phyloP scores from a whole-genome alignment of 53 echinoderm and acorn worm genomes.

The Henricia sp. region DNA sequence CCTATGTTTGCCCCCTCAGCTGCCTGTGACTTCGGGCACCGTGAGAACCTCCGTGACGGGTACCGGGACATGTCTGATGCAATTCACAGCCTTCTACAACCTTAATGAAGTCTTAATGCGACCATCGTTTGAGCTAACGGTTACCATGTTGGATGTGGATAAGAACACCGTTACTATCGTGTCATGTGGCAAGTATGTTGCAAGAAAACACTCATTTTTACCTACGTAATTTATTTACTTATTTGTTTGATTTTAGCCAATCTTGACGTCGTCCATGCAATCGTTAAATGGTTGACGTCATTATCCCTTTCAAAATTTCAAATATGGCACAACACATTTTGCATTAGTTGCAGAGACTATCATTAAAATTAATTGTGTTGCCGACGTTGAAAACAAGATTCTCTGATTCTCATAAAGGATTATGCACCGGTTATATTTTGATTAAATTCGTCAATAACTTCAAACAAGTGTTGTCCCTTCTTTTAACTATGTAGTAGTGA shows the following conservation, averaged over 20 bases:
- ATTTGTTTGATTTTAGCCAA: neutral
- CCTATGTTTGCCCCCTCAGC: conserved; percentile 24
- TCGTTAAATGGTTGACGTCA: no score
- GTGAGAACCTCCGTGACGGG: conserved; percentile 60
- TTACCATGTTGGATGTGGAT: conserved; percentile 37
- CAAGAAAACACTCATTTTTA: neutral
- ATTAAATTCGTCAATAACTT: no score
- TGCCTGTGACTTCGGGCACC: conserved; percentile 63
- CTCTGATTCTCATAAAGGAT: no score
- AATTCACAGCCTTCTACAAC: conserved; percentile 78
- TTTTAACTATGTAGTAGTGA: neutral
- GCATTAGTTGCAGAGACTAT: no score
- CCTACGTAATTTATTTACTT: neutral
- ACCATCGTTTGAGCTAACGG: conserved; percentile 52
- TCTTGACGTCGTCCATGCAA: no score
- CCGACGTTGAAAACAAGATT: no score
- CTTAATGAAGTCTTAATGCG: conserved; percentile 28
- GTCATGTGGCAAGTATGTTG: conserved; percentile 69
- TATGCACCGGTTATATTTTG: no score
- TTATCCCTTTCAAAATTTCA: no score
- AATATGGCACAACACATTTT: no score
- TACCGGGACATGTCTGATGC: conserved; percentile 67
- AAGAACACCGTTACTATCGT: conserved; percentile 59
- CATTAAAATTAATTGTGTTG: no score
- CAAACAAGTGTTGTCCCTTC: neutral